Evolutionary conservation across 2,797 vertebrate genomes (phyloP).

Genomic region (Typhlichthys eigenmanni): DNA sequence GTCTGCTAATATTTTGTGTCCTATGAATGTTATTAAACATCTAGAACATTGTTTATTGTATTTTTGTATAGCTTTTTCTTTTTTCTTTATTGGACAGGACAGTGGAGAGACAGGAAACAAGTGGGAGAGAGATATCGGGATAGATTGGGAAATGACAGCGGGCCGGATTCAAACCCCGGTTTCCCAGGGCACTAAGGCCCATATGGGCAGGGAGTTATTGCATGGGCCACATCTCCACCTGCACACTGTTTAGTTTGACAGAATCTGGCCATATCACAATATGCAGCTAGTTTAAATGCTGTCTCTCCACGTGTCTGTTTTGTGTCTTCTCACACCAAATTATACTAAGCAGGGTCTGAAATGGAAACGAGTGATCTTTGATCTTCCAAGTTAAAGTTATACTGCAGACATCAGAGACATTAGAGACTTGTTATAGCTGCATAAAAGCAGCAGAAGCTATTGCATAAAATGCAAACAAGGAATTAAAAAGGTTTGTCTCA

Average conservation of each 20-base stretch:
- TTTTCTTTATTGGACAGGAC: too few relatives aligned
- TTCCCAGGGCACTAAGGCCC: too few relatives aligned
- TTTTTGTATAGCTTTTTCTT: not conserved
- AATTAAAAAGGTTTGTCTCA: conserved; percentile 46
- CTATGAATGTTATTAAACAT: not conserved
- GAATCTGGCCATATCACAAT: too few relatives aligned
- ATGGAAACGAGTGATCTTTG: conserved; percentile 47
- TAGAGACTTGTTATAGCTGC: conserved; percentile 50
- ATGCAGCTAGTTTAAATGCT: conserved; percentile 10
- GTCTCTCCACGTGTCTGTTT: conserved; percentile 20
- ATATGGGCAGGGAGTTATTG: too few relatives aligned
- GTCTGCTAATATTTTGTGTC: not conserved
- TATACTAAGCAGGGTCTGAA: conserved; percentile 41
- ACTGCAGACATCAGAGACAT: conserved; percentile 55
- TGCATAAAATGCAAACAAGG: conserved; percentile 54
- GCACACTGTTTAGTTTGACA: conserved; percentile 4
- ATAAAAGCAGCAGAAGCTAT: conserved; percentile 32
- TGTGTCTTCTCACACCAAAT: conserved; percentile 40
- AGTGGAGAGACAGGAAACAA: too few relatives aligned
- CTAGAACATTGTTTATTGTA: not conserved
- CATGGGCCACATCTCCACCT: not conserved
- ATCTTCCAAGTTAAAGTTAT: conserved; percentile 56
- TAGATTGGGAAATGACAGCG: too few relatives aligned
- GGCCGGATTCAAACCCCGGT: too few relatives aligned
- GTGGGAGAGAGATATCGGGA: too few relatives aligned